These are phyloP conservation scores for Heliconius ismenius DNA, from an alignment of 2,888 invertebrate genomes.

Conservation along the genomic window DNA sequence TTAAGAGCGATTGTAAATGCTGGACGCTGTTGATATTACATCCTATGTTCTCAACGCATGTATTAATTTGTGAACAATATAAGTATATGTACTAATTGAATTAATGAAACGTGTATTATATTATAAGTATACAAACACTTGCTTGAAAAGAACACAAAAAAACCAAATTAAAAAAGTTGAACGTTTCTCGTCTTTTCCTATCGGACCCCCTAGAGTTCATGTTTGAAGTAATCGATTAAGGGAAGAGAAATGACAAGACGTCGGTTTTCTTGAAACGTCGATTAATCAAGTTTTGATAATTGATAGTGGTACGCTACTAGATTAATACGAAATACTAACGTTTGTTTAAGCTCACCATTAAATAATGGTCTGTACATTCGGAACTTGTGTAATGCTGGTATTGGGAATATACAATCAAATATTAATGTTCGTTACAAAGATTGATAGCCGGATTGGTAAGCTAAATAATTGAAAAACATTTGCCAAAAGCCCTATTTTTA, in stretches of 20 bases:
- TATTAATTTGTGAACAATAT: slow-evolving; percentile 57
- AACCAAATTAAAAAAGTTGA: slow-evolving; percentile 68
- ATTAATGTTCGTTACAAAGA: slow-evolving; percentile 31
- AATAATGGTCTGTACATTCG: slow-evolving; percentile 45
- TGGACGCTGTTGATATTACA: slow-evolving; percentile 54
- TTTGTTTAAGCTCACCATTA: slow-evolving; percentile 45
- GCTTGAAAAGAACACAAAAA: slow-evolving; percentile 52
- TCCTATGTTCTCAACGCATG: slow-evolving; percentile 55
- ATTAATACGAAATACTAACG: slow-evolving; percentile 65
- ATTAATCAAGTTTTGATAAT: slow-evolving; percentile 80
- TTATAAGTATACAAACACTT: slow-evolving; percentile 10
- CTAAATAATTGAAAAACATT: neutral
- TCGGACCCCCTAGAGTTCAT: slow-evolving; percentile 75
- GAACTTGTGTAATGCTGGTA: slow-evolving; percentile 38
- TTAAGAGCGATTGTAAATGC: slow-evolving; percentile 63
- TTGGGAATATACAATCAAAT: slow-evolving; percentile 33
- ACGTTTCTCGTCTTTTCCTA: slow-evolving; percentile 59
- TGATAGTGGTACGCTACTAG: slow-evolving; percentile 75
- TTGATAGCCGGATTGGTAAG: slow-evolving; percentile 22
- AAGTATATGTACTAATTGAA: slow-evolving; percentile 54
- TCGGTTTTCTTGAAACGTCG: slow-evolving; percentile 72
- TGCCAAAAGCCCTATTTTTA: neutral
- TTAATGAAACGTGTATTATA: slow-evolving; percentile 47
- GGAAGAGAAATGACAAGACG: slow-evolving; percentile 81
- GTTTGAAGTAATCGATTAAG: slow-evolving; percentile 80